A percentile compares a stretch with the other conserved stretches of the same genome.
phyloP scores from a whole-genome alignment of 2,113 vertebrate genomes.

The Mesoclemmys tuberculata region DNA sequence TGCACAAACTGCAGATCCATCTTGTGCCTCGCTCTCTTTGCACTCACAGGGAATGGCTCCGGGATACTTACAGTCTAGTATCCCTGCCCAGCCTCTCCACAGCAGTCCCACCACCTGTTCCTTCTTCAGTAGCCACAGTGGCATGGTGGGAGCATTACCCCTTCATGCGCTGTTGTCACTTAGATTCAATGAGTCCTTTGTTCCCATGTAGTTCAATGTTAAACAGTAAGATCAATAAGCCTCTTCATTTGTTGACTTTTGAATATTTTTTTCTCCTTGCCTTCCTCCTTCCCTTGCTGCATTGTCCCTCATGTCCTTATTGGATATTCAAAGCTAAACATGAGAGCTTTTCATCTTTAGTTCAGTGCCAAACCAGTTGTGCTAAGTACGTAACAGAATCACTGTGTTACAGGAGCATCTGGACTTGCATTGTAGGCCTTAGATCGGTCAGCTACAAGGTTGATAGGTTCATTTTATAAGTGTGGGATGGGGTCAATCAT shows the following conservation, averaged over 20 bases:
- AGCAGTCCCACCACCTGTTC: neutral
- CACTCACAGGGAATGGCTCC: neutral
- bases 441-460: accelerated
- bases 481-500: neutral
- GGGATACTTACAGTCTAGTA: neutral
- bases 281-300: neutral
- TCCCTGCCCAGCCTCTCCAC: neutral
- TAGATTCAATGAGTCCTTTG: neutral
- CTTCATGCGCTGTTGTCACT: neutral
- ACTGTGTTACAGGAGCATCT: neutral
- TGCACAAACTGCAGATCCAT: neutral
- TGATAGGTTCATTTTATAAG: neutral
- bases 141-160: neutral
- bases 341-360: neutral
- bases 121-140: neutral
- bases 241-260: neutral
- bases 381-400: neutral
- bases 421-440: neutral
- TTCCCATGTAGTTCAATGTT: neutral
- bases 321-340: neutral
- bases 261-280: neutral
- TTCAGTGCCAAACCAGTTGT: neutral
- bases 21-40: neutral
- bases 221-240: neutral
- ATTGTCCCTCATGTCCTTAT: neutral